Conservation (phyloP, 1,140 invertebrate species). For the Aporrectodea caliginosa region DNA sequence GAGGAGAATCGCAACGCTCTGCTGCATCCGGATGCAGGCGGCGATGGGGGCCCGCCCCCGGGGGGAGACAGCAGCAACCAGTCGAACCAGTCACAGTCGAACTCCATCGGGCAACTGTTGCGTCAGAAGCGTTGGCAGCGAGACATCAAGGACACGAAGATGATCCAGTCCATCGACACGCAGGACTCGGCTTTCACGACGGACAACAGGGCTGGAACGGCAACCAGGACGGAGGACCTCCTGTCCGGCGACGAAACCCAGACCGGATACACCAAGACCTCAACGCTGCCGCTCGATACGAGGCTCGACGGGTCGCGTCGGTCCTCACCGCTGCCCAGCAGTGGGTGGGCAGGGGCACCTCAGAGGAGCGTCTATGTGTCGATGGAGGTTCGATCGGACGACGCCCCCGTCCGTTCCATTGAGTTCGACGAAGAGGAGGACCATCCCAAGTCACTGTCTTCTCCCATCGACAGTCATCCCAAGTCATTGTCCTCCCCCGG, state of each 20-base stretch:
- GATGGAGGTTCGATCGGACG: not conserved
- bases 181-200: not conserved
- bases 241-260: not conserved
- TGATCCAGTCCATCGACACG: not conserved
- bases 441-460: not conserved
- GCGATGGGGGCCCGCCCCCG: constrained; percentile 7
- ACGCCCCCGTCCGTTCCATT: not conserved
- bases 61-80: constrained; percentile 3
- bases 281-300: not conserved
- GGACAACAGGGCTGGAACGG: not conserved
- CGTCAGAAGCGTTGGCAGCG: not conserved
- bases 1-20: constrained; percentile 31
- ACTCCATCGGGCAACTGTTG: not conserved
- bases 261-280: not conserved
- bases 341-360: not conserved
- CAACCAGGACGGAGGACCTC: not conserved
- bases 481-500: not conserved
- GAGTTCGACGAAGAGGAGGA: not conserved
- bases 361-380: not conserved
- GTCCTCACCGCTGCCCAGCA: not conserved
- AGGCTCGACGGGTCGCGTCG: not conserved
- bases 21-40: not conserved
- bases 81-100: not conserved
- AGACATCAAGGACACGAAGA: not conserved
- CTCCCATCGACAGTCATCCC: not conserved